Evolutionary conservation across 92 coral and sea anemone species (phyloP), one percentile per base, ranked within the genome.

Genomic region (Nematostella vectensis): DNA sequence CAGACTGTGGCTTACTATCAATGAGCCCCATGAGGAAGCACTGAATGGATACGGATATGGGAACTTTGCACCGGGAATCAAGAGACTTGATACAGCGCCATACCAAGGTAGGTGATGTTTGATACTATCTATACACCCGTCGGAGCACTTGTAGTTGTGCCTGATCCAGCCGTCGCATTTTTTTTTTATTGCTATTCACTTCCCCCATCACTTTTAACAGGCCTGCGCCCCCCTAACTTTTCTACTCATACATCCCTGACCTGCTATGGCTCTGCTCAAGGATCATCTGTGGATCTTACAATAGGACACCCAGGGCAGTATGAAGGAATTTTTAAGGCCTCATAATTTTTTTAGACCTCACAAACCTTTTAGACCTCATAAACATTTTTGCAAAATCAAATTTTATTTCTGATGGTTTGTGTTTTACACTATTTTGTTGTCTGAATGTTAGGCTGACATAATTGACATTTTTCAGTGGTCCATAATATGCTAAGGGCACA

Each of bases 1-100:
- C 1, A 72, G 66, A 50, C 55, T 77, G 23, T 89, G 97, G 97
- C 47, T 77, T 15, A 89, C 97, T 6, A 77, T 89, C 19, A 89
- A 89, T 51, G 97, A 89, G 22, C 97, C 97, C 0, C 88, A 65
- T 12, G 88, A 78, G 58, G 85, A 66, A 31, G 96, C 96, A 1
- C 68, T 83, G 11, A 65, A 63, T 61, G 82, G 83, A 0, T 86
- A 86, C 57, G 96, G 89, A 9, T 55, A 59, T 49, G 96, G 96
- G 3, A 23, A 40, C 13, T 83, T 75, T 70, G 78, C 96, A 11
- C 96, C 96, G 9, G 96, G 96, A 37, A 64, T 83, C 36, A 73
- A 68, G 31, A 64, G 77, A 17, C 54, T 83, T 72, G 79, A 24
- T 2, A 63, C 62, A 21, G 96, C 82, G 3, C 79, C 85, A 33